Conservation (phyloP, 2,888 invertebrate genomes). For the Punctoribates punctum region DNA sequence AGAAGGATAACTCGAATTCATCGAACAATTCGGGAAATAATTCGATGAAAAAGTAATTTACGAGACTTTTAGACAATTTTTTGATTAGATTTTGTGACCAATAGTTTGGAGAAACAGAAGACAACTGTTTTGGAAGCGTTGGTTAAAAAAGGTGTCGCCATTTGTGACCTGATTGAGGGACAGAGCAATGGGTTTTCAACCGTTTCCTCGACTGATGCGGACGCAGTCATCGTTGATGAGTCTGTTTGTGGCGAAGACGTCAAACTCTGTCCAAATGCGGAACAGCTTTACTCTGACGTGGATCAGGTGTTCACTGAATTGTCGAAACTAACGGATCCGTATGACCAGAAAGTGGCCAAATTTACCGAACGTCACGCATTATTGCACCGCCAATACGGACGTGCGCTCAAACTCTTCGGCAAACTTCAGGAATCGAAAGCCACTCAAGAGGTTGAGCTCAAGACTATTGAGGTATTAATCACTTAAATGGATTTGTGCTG, state of each 20-base stretch:
- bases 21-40: neutral
- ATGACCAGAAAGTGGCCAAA: slow-evolving; percentile 50
- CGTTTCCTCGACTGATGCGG: neutral
- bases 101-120: slow-evolving; percentile 68
- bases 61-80: slow-evolving; percentile 24
- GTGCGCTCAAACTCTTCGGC: slow-evolving; percentile 69
- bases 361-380: slow-evolving; percentile 71
- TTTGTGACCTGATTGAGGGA: slow-evolving; percentile 60
- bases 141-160: slow-evolving; percentile 68
- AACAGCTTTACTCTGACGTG: neutral
- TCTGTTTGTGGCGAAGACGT: neutral
- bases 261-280: neutral
- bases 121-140: slow-evolving; percentile 73
- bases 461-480: slow-evolving; percentile 8
- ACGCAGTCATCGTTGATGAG: neutral
- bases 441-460: slow-evolving; percentile 15
- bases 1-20: slow-evolving; percentile 44
- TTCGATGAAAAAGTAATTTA: neutral
- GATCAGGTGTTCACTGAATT: slow-evolving; percentile 65
- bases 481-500: no score
- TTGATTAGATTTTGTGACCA: neutral
- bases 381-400: slow-evolving; percentile 72
- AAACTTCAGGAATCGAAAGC: slow-evolving; percentile 78
- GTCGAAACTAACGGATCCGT: slow-evolving; percentile 70
- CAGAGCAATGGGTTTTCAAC: neutral